Evolutionary conservation across 2,797 vertebrate species (phyloP).

Genomic region (Acestrorhynchus altus): DNA sequence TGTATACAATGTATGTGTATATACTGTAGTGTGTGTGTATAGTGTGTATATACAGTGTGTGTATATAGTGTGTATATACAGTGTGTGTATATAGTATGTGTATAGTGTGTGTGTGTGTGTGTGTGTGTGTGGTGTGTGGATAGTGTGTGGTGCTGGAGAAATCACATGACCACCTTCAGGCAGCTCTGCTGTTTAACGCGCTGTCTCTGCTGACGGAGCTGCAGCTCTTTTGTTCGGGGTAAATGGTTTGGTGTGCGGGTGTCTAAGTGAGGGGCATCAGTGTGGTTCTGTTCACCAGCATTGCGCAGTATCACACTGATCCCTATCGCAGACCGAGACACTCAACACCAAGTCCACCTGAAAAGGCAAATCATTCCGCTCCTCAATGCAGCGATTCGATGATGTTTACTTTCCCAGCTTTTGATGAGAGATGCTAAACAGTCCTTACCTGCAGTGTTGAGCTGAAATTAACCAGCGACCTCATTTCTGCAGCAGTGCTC

Average conservation of each 20-base stretch:
- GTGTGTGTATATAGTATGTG: too few relatives aligned
- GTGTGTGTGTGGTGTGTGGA: too few relatives aligned
- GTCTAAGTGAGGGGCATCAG: neutral
- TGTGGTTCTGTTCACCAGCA: neutral
- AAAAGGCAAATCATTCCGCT: conserved; percentile 19
- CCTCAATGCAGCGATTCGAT: neutral
- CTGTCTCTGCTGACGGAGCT: conserved; percentile 2
- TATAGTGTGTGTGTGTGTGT: too few relatives aligned
- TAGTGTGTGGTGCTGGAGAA: neutral
- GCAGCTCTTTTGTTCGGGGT: neutral
- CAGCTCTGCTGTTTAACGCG: conserved; percentile 6
- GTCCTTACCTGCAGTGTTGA: conserved; percentile 36
- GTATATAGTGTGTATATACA: too few relatives aligned
- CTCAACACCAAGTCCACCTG: neutral
- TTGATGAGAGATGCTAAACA: neutral
- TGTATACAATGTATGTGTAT: too few relatives aligned
- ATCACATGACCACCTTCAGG: neutral
- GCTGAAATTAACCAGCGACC: conserved; percentile 26
- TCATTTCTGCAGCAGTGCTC: conserved; percentile 16
- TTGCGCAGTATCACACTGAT: conserved; percentile 6
- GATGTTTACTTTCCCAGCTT: neutral
- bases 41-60: too few relatives aligned
- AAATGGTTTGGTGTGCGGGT: neutral
- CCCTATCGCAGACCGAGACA: neutral
- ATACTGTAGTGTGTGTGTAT: too few relatives aligned